Conservation (phyloP, 1,140 invertebrate species). For the Hermetia illucens region DNA sequence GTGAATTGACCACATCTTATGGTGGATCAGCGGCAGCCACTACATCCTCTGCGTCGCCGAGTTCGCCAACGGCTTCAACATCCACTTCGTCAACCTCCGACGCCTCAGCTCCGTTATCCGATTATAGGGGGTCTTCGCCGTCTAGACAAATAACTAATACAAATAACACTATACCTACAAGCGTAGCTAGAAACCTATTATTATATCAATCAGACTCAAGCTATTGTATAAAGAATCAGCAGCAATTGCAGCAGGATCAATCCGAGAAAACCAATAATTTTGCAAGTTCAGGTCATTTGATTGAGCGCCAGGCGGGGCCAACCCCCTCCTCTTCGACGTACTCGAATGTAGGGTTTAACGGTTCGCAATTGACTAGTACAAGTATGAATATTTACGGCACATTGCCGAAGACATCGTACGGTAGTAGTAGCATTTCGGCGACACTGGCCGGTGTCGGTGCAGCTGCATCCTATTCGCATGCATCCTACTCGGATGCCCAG, state of each 20-base stretch:
- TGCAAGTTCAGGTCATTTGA: slow-evolving; percentile 2
- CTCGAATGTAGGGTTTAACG: slow-evolving; percentile 3
- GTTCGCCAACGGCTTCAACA: slow-evolving; percentile 3
- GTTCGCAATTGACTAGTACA: slow-evolving; percentile 7
- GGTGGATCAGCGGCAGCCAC: slow-evolving; percentile 5
- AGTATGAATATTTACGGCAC: slow-evolving; percentile 27
- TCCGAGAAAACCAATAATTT: slow-evolving; percentile 2
- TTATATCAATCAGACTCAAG: slow-evolving; percentile 8
- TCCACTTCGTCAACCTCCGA: neutral
- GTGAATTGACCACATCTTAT: neutral
- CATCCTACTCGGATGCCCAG: neutral
- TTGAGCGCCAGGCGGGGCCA: no score
- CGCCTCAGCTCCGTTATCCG: neutral
- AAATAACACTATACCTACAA: slow-evolving; percentile 5
- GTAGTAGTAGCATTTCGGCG: slow-evolving; percentile 16
- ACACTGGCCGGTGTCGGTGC: slow-evolving; percentile 3
- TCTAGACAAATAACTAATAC: slow-evolving; percentile 11
- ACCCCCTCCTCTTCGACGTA: slow-evolving; percentile 2
- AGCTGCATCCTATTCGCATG: slow-evolving; percentile 1
- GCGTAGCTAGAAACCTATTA: slow-evolving; percentile 7
- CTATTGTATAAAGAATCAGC: slow-evolving; percentile 1
- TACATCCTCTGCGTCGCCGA: slow-evolving; percentile 2
- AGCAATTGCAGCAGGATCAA: slow-evolving; percentile 2
- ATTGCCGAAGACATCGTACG: slow-evolving; percentile 18
- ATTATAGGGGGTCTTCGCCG: slow-evolving; percentile 14